Evolutionary conservation across 2,113 vertebrate genomes (phyloP).

Genomic region (Stictonetta naevosa): DNA sequence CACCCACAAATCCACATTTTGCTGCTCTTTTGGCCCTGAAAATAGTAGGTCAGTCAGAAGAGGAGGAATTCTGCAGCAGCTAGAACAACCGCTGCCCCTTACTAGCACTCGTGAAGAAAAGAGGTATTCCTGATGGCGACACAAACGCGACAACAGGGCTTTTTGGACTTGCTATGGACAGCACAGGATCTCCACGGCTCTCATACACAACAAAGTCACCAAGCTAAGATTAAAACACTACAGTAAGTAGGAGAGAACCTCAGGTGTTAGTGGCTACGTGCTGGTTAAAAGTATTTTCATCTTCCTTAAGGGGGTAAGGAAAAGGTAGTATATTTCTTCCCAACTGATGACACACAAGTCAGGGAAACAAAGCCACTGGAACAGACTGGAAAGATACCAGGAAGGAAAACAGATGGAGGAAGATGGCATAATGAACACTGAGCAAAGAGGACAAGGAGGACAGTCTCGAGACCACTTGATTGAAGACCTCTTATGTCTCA

Average conservation of each 20-base stretch:
- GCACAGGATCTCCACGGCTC: fast-evolving
- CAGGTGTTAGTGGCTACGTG: background rate
- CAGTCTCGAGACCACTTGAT: background rate
- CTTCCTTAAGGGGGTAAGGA: background rate
- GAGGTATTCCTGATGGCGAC: background rate
- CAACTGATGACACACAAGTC: background rate
- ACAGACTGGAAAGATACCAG: background rate
- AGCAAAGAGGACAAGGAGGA: background rate
- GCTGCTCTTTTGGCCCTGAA: background rate
- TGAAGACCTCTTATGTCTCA: background rate
- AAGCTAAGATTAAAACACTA: background rate
- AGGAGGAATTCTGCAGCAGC: background rate
- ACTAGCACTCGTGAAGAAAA: background rate
- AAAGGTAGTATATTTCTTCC: background rate
- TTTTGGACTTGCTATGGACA: background rate
- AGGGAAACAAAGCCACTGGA: background rate
- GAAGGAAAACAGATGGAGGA: background rate
- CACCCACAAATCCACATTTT: background rate
- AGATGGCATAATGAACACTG: background rate
- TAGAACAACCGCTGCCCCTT: background rate
- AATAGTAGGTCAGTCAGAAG: background rate
- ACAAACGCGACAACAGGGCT: background rate
- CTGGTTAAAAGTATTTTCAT: background rate
- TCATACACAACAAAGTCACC: fast-evolving
- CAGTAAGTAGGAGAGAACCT: background rate